These are phyloP conservation scores for Synanthedon tipuliformis DNA, from an alignment of 2,888 invertebrate genomes.

Conservation along the genomic window DNA sequence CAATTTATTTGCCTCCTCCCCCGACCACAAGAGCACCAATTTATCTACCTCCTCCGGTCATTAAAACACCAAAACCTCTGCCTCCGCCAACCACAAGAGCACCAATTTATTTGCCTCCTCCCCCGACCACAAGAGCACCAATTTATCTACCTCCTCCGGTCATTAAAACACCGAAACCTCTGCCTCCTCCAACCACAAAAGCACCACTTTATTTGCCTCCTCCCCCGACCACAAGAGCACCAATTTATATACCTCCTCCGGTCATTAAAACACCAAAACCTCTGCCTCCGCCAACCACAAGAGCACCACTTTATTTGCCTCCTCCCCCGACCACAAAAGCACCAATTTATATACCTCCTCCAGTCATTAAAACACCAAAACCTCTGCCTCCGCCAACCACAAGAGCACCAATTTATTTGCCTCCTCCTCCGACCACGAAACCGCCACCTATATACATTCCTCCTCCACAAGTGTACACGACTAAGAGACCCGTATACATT, in stretches of 20 bases:
- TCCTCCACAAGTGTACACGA: conserved; percentile 10
- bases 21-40: conserved; percentile 21
- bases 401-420: conserved; percentile 4
- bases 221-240: conserved; percentile 18
- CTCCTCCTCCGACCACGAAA: conserved; percentile 15
- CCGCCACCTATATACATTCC: conserved; percentile 19
- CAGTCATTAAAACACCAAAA: conserved; percentile 8
- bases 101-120: conserved; percentile 13
- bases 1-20: conserved; percentile 19
- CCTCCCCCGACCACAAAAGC: conserved; percentile 11
- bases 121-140: conserved; percentile 11
- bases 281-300: conserved; percentile 1
- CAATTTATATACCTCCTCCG: conserved; percentile 4
- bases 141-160: conserved; percentile 11
- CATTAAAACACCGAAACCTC: conserved; percentile 6
- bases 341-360: conserved; percentile 11
- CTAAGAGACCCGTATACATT: conserved; percentile 3
- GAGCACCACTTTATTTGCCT: conserved; percentile 13
- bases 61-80: background rate
- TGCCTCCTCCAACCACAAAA: conserved; percentile 2
- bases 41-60: background rate
- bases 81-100: conserved; percentile 5
- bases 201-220: conserved; percentile 6
- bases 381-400: conserved; percentile 2
- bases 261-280: conserved; percentile 1